Base-by-base conservation (phyloP, 2,797 vertebrate species). In the Martes flavigula region DNA sequence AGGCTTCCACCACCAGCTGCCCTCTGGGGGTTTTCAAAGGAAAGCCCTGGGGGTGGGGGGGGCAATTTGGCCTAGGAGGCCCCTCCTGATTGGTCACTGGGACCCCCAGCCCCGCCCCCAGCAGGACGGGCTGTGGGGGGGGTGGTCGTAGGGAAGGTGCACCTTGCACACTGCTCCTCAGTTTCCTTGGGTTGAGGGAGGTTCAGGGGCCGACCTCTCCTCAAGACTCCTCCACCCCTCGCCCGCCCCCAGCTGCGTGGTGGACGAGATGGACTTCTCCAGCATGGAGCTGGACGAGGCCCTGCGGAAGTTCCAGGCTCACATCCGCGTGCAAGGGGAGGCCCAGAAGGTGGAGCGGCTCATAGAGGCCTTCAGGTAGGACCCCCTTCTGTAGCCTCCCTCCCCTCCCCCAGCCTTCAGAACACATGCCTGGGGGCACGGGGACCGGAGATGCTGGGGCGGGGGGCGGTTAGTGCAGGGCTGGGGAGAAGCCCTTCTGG, bases 241-340 rank as follows among this genome's bases (percentile, higher is more conserved):
- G 10, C 43, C 78, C 15, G 54, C 87, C 90, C 82, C 66, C 96
- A 99, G 99, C 98, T 99, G 99, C 1, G 99, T 99, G 92, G 99
- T 99, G 51, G 99, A 99, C 0, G 99, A 99, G 97, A 99, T 99
- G 99, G 99, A 99, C 83, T 99, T 99, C 95, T 99, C 99, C 4
- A 98, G 97, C 97, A 99, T 99, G 99, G 99, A 99, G 98, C 98
- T 99, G 97, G 99, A 99, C 0, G 99, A 99, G 97, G 99, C 99
- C 23, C 98, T 99, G 96, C 78, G 99, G 58, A 99, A 99, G 96
- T 99, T 99, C 98, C 99, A 99, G 97, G 99, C 99, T 0, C 99
- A 99, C 90, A 99, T 99, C 96, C 99, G 99, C 0, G 99, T 99
- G 64, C 99, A 99, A 93, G 99, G 99, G 0, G 99, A 99, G 88